Evolutionary conservation across 2,888 invertebrate genomes (phyloP).

Genomic region (Galeruca laticollis): DNA sequence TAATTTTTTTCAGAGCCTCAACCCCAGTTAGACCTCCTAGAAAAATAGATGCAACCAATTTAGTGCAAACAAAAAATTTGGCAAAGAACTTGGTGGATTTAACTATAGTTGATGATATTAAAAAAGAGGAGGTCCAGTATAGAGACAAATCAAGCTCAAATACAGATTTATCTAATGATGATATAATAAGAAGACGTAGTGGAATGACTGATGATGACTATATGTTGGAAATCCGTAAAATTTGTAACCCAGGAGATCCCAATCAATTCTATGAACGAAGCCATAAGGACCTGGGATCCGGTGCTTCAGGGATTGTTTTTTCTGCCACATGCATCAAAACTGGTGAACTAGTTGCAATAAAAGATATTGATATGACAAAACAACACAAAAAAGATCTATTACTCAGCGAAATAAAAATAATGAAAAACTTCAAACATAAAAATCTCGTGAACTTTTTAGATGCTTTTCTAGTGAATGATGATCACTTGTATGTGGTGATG

Average conservation of each 20-base stretch:
- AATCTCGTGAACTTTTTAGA: slow-evolving; percentile 94
- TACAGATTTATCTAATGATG: slow-evolving; percentile 54
- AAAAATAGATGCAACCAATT: slow-evolving; percentile 54
- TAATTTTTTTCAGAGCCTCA: slow-evolving; percentile 23
- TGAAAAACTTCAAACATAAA: slow-evolving; percentile 92
- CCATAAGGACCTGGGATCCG: slow-evolving; percentile 88
- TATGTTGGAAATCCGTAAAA: slow-evolving; percentile 76
- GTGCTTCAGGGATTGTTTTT: slow-evolving; percentile 93
- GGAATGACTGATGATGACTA: slow-evolving; percentile 80
- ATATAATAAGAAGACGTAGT: slow-evolving; percentile 63
- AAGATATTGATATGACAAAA: slow-evolving; percentile 94
- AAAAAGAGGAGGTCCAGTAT: slow-evolving; percentile 65
- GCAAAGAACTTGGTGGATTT: slow-evolving; percentile 66
- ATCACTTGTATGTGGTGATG: slow-evolving; percentile 97
- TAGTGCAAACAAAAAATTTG: slow-evolving; percentile 61
- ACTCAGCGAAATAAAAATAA: slow-evolving; percentile 92
- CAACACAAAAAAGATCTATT: slow-evolving; percentile 97
- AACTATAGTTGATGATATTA: slow-evolving; percentile 49
- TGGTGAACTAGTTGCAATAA: slow-evolving; percentile 88
- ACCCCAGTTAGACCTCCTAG: slow-evolving; percentile 69
- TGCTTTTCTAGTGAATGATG: slow-evolving; percentile 85
- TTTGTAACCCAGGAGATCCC: slow-evolving; percentile 88
- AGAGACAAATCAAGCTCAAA: slow-evolving; percentile 56
- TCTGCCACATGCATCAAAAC: slow-evolving; percentile 84
- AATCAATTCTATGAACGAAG: slow-evolving; percentile 81